Evolutionary conservation across 2,888 invertebrate species (phyloP).

Genomic region (Buathra laborator): DNA sequence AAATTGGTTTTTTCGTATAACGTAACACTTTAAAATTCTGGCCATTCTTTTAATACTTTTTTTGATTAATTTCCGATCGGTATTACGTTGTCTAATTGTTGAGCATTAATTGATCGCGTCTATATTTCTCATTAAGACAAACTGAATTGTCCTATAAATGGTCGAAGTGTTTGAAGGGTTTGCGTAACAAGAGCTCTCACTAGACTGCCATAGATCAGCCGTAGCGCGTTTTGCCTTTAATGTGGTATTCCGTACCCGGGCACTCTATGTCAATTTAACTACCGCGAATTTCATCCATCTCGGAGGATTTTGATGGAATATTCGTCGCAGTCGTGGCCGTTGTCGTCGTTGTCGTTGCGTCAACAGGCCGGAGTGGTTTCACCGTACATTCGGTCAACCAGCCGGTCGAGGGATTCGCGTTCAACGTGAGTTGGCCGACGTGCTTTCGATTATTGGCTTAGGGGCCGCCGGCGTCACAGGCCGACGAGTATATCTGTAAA

Average conservation of each 20-base stretch:
- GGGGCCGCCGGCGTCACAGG: conserved; percentile 65
- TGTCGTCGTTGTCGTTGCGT: conserved; percentile 49
- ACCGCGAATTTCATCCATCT: conserved; percentile 49
- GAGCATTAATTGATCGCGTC: conserved; percentile 33
- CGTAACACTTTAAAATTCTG: background rate
- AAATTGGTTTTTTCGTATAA: background rate
- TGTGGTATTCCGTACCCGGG: conserved; percentile 13
- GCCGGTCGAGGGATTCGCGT: conserved; percentile 30
- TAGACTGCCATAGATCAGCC: conserved; percentile 12
- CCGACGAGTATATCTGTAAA: conserved; percentile 76
- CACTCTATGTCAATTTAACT: conserved; percentile 59
- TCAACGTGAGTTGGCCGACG: conserved; percentile 56
- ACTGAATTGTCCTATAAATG: conserved; percentile 8
- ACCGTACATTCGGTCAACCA: conserved; percentile 28
- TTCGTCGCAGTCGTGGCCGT: conserved; percentile 40
- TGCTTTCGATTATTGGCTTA: conserved; percentile 75
- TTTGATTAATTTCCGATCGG: conserved; percentile 24
- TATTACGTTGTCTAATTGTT: conserved; percentile 27
- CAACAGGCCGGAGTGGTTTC: conserved; percentile 37
- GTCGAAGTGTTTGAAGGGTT: background rate
- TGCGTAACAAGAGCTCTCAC: conserved; percentile 8
- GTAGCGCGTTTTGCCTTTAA: conserved; percentile 29
- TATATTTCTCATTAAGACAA: conserved; percentile 13
- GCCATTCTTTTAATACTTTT: background rate
- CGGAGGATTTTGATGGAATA: conserved; percentile 39